A percentile compares a stretch with the other conserved stretches of the same genome.
Conservation (phyloP, 2,113 vertebrate species). For the Piprites chloris region DNA sequence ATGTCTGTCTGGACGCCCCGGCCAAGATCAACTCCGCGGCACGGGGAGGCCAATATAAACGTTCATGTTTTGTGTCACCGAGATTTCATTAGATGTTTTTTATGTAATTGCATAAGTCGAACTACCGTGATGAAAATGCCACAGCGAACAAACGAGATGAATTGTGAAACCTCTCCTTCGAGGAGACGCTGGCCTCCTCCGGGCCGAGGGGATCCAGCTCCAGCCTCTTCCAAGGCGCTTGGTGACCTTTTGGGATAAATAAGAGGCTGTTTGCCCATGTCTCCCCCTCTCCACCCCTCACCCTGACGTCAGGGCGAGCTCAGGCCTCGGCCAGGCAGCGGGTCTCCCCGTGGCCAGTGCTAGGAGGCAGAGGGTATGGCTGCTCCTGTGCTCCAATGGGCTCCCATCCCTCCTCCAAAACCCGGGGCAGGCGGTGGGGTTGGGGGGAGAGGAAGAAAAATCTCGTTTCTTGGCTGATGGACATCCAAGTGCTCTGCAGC, state of each 20-base stretch:
- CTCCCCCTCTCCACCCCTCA: not conserved
- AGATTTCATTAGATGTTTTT: constrained; percentile 37
- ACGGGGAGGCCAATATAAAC: constrained; percentile 48
- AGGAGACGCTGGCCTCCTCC: not conserved
- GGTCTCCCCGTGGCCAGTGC: not conserved
- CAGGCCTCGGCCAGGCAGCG: not conserved
- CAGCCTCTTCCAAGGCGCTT: not conserved
- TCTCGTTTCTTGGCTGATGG: not conserved
- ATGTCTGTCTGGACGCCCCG: constrained; percentile 25
- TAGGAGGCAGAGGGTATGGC: not conserved
- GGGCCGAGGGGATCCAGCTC: not conserved
- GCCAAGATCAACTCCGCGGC: constrained; percentile 26
- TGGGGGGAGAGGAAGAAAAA: not conserved
- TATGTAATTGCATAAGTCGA: constrained; percentile 41
- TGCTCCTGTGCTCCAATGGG: fast-evolving
- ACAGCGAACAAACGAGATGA: not conserved
- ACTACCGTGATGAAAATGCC: constrained; percentile 46
- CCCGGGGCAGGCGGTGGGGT: fast-evolving
- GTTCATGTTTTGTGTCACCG: constrained; percentile 65
- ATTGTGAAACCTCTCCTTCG: not conserved
- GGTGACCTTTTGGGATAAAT: constrained; percentile 15
- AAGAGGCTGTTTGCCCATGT: not conserved
- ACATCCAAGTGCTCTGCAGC: not conserved
- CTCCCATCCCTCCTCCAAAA: not conserved
- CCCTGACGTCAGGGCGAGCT: not conserved